Evolutionary conservation across 2,113 vertebrate genomes (phyloP).

Genomic region (Melanerpes formicivorus): DNA sequence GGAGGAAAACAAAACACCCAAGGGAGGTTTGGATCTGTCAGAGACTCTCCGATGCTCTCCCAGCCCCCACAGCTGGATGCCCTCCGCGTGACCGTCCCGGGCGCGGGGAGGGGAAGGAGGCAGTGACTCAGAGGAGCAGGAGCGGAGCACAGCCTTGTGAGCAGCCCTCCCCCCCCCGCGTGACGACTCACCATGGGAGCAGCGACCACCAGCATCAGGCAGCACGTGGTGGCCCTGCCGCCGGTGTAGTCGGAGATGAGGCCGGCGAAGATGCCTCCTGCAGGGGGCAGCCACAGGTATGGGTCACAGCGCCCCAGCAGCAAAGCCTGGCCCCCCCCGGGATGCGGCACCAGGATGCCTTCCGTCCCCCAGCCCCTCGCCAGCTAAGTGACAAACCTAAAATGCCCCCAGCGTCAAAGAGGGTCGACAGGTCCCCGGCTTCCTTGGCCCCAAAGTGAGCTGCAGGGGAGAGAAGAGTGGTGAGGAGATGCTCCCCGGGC

Average conservation of each 20-base stretch:
- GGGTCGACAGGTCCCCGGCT: conserved; percentile 91
- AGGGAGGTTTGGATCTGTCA: not conserved
- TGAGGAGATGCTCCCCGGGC: not conserved
- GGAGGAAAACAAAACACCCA: not conserved
- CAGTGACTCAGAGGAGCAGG: not conserved
- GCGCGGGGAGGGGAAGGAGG: not conserved
- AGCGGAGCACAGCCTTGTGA: not conserved
- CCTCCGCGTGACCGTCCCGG: not conserved
- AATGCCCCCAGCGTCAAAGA: conserved; percentile 97
- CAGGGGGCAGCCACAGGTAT: not conserved
- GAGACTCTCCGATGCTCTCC: not conserved
- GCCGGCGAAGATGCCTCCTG: conserved; percentile 92
- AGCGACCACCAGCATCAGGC: conserved; percentile 86
- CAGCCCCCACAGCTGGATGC: not conserved
- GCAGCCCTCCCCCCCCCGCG: accelerated
- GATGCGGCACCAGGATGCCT: not conserved
- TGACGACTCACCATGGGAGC: conserved; percentile 89
- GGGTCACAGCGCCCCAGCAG: not conserved
- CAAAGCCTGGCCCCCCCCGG: accelerated
- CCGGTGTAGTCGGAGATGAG: conserved; percentile 89
- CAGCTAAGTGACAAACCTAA: conserved; percentile 73
- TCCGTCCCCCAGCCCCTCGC: not conserved
- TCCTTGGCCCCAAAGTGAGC: conserved; percentile 90
- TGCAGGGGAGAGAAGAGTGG: conserved; percentile 33
- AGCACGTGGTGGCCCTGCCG: conserved; percentile 91